phyloP scores from a whole-genome alignment of 1,140 invertebrate genomes.

The Drosophila lowei region DNA sequence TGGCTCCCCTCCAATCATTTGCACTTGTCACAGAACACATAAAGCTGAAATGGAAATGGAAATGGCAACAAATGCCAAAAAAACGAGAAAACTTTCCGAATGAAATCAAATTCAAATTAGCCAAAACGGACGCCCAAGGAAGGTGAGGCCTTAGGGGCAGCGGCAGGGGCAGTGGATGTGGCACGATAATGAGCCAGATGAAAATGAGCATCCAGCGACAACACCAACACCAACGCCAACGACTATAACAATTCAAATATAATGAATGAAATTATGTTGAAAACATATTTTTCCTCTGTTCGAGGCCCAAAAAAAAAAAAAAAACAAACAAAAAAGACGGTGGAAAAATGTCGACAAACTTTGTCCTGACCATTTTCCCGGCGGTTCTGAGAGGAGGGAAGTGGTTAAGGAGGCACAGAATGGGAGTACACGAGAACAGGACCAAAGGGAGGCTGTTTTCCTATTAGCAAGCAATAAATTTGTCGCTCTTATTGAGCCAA shows the following conservation, averaged over 20 bases:
- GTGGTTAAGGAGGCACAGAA: too few relatives aligned
- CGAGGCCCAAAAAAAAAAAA: constrained; percentile 8
- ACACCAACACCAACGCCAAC: constrained; percentile 27
- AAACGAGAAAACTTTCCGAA: constrained; percentile 55
- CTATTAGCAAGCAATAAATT: constrained; percentile 77
- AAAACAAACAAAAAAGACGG: not conserved
- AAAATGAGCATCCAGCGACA: constrained; percentile 51
- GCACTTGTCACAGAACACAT: constrained; percentile 39
- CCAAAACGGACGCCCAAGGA: constrained; percentile 34
- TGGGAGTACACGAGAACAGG: not conserved
- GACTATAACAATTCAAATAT: constrained; percentile 51
- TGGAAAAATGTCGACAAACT: constrained; percentile 35
- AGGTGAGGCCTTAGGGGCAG: constrained; percentile 9
- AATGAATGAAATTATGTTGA: constrained; percentile 73
- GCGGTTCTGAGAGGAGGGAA: too few relatives aligned
- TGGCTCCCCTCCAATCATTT: constrained; percentile 27
- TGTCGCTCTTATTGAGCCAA: constrained; percentile 59
- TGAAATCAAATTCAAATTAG: constrained; percentile 76
- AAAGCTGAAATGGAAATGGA: not conserved
- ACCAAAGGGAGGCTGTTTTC: constrained; percentile 52
- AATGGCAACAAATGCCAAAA: constrained; percentile 28
- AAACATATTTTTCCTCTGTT: constrained; percentile 62
- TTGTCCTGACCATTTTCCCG: constrained; percentile 29
- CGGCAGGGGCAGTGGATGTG: constrained; percentile 3
- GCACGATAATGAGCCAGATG: constrained; percentile 41